Conservation (phyloP, 2,888 invertebrate species). For the Volucella bombylans region DNA sequence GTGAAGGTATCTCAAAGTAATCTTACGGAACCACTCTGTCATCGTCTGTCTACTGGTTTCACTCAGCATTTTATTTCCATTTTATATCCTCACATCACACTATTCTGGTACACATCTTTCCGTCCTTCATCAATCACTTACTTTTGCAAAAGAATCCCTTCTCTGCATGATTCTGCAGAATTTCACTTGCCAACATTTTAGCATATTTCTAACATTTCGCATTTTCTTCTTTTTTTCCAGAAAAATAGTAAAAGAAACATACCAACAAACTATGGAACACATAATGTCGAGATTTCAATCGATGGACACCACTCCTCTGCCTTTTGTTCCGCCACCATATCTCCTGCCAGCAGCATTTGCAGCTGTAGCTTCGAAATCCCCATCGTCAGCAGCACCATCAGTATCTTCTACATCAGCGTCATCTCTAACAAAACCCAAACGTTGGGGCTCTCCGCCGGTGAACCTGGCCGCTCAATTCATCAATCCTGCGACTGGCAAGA, state of each 20-base stretch:
- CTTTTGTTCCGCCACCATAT: conserved; percentile 81
- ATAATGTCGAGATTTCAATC: conserved; percentile 78
- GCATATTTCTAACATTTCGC: conserved; percentile 47
- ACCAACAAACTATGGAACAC: conserved; percentile 78
- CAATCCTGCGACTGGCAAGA: conserved; percentile 95
- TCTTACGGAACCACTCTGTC: conserved; percentile 39
- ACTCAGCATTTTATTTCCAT: conserved; percentile 24
- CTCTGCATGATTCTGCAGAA: conserved; percentile 50
- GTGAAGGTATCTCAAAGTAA: neutral
- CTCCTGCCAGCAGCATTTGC: conserved; percentile 79
- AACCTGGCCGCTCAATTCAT: conserved; percentile 93
- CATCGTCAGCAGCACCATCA: conserved; percentile 46
- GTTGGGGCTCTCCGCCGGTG: conserved; percentile 88
- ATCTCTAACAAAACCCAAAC: conserved; percentile 82
- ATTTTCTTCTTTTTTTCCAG: conserved; percentile 41
- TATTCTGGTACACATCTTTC: conserved; percentile 43
- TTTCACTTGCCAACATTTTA: conserved; percentile 37
- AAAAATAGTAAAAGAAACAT: neutral
- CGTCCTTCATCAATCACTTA: conserved; percentile 64
- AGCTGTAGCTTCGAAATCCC: conserved; percentile 69
- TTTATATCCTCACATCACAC: conserved; percentile 32
- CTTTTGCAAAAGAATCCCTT: conserved; percentile 20
- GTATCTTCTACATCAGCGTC: conserved; percentile 77
- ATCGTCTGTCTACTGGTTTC: conserved; percentile 53
- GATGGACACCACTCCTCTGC: conserved; percentile 72